These are phyloP conservation scores for Pterostichus niger DNA, from an alignment of 2,888 invertebrate species.

Conservation along the genomic window DNA sequence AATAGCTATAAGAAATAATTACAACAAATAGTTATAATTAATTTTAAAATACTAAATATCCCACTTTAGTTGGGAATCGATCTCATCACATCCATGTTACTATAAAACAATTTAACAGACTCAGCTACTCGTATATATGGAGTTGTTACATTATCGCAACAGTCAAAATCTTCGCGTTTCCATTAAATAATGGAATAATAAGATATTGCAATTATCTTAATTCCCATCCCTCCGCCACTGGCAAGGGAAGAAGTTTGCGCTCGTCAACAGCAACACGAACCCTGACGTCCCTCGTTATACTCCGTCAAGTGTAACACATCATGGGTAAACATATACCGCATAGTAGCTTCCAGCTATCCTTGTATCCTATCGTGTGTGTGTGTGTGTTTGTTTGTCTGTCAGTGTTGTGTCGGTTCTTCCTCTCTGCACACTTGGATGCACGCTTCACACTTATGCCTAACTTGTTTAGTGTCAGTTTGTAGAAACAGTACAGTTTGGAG, in stretches of 20 bases:
- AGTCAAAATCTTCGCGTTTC: too few relatives aligned
- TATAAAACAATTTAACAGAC: too few relatives aligned
- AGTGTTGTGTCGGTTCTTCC: constrained; percentile 4
- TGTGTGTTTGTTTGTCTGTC: background rate
- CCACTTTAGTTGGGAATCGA: too few relatives aligned
- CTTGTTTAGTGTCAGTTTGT: background rate
- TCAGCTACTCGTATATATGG: too few relatives aligned
- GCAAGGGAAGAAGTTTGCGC: constrained; percentile 6
- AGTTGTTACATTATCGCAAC: too few relatives aligned
- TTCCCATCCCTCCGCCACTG: constrained; percentile 7
- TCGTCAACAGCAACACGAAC: background rate
- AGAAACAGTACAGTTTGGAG: background rate
- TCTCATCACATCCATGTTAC: too few relatives aligned
- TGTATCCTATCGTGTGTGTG: constrained; percentile 15
- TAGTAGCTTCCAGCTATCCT: background rate
- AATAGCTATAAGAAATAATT: too few relatives aligned
- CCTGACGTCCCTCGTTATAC: constrained; percentile 15
- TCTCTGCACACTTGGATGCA: constrained; percentile 19
- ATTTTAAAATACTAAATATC: too few relatives aligned
- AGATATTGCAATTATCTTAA: too few relatives aligned
- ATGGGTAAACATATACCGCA: background rate
- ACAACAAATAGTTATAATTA: too few relatives aligned
- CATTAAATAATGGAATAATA: too few relatives aligned
- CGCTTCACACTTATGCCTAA: background rate
- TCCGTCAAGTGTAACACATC: constrained; percentile 29